Conservation (phyloP, 1,140 invertebrate genomes). For the Lucilia cuprina region DNA sequence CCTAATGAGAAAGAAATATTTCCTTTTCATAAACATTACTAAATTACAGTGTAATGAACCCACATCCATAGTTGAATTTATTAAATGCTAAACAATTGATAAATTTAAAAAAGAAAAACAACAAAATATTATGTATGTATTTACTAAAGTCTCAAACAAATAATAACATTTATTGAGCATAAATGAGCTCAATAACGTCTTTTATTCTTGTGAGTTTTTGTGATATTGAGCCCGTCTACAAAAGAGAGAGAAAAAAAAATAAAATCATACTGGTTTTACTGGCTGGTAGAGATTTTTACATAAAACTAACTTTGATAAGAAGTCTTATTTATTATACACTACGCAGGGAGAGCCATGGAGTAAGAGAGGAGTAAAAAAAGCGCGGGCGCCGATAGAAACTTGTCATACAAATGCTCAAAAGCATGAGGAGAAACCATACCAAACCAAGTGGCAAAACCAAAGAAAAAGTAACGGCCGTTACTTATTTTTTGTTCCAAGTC, state of each 20-base stretch:
- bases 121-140: background rate
- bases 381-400: slow-evolving; percentile 7
- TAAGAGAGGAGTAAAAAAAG: background rate
- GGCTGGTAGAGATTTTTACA: background rate
- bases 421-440: background rate
- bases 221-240: background rate
- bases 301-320: background rate
- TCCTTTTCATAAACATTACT: too few species aligned
- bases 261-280: slow-evolving; percentile 1
- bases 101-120: background rate
- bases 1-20: background rate
- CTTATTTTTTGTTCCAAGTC: background rate
- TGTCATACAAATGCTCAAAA: background rate
- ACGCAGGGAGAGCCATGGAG: background rate
- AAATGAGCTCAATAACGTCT: background rate
- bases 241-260: background rate
- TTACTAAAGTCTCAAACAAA: background rate
- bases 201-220: background rate
- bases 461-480: background rate
- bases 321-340: background rate
- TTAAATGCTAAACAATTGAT: background rate
- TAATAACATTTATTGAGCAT: background rate
- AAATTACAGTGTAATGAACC: background rate
- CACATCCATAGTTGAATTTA: background rate
- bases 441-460: background rate